Conservation (phyloP, 2,113 vertebrate genomes). For the Esox niger region DNA sequence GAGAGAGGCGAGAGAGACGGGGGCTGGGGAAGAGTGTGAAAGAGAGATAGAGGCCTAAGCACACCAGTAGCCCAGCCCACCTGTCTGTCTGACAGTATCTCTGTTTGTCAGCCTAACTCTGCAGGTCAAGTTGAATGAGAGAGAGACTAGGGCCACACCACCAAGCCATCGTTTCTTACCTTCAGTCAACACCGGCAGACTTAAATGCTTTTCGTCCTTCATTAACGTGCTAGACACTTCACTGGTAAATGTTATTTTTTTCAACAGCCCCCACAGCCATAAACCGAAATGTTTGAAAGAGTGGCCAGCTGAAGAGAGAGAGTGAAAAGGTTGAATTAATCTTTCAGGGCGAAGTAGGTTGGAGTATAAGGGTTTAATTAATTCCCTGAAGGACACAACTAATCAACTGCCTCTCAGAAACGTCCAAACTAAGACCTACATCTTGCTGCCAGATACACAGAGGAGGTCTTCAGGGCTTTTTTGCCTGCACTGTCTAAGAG, state of each 20-base stretch:
- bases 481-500: neutral
- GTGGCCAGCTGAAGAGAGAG: neutral
- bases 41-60: conserved; percentile 38
- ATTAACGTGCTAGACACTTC: neutral
- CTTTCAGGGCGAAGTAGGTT: conserved; percentile 19
- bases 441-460: conserved; percentile 1
- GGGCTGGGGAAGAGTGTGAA: conserved; percentile 17
- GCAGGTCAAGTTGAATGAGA: conserved; percentile 32
- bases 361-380: conserved; percentile 31
- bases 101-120: conserved; percentile 33
- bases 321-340: neutral
- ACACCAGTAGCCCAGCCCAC: conserved; percentile 15
- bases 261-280: neutral
- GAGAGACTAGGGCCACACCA: conserved; percentile 8
- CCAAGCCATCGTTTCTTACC: neutral
- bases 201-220: neutral
- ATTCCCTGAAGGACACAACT: conserved; percentile 22
- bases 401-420: conserved; percentile 26
- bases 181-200: neutral
- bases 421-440: conserved; percentile 4
- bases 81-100: neutral
- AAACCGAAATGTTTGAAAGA: neutral
- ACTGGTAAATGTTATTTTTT: neutral
- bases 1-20: neutral
- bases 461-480: no score